These are phyloP conservation scores for Rhagophthalmus giganteus DNA, from an alignment of 2,888 invertebrate species.

Conservation along the genomic window DNA sequence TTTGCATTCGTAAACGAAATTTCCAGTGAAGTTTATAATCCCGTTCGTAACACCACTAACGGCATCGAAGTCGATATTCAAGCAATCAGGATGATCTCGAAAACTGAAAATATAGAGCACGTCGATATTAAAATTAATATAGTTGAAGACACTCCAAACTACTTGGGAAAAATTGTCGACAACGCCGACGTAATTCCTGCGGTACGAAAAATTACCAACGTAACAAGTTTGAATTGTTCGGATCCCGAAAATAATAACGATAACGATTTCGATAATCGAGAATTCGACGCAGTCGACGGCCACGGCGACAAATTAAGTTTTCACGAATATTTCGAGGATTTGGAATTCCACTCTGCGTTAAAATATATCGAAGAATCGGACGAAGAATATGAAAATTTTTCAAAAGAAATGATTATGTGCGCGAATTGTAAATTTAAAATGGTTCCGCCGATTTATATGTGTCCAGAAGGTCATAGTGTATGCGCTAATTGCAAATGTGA, in stretches of 20 bases:
- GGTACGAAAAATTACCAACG: not conserved
- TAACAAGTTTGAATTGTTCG: not conserved
- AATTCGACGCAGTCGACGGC: not conserved
- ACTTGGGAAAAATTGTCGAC: not conserved
- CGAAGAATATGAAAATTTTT: not conserved
- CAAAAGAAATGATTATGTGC: slow-evolving; percentile 11
- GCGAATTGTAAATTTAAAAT: slow-evolving; percentile 19
- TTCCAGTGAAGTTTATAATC: slow-evolving; percentile 15
- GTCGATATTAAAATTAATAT: not conserved
- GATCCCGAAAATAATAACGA: not conserved
- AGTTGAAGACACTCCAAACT: not conserved
- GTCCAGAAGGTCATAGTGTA: slow-evolving; percentile 18
- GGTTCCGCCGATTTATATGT: slow-evolving; percentile 27
- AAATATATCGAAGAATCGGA: slow-evolving; percentile 6
- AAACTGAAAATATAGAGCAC: not conserved
- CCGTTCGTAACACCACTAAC: slow-evolving; percentile 16
- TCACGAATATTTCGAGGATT: no score
- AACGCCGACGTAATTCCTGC: not conserved
- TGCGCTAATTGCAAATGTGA: slow-evolving; percentile 15
- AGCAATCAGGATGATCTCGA: slow-evolving; percentile 8
- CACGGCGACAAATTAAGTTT: not conserved
- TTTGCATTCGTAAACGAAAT: slow-evolving; percentile 25
- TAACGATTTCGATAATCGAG: not conserved
- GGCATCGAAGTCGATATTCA: slow-evolving; percentile 26
- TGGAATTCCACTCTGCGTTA: no score